Conservation (phyloP, 2,113 vertebrate species). For the Alethe diademata region DNA sequence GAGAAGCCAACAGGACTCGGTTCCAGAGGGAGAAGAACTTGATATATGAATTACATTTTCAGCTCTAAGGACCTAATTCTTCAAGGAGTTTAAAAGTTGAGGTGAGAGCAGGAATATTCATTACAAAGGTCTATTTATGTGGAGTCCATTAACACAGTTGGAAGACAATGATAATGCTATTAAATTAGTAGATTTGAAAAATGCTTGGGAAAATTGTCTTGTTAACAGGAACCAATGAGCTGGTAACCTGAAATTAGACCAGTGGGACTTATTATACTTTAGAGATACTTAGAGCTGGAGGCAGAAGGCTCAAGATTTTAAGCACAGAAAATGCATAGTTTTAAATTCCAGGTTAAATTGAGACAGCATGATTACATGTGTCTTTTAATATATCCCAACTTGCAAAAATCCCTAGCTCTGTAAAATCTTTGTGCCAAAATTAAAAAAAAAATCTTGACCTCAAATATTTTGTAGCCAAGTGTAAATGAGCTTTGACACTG, state of each 20-base stretch:
- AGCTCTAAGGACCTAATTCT: background rate
- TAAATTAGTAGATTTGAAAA: constrained; percentile 13
- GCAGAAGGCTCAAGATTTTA: background rate
- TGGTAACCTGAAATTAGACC: constrained; percentile 36
- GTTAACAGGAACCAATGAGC: constrained; percentile 24
- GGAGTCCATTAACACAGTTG: constrained; percentile 2
- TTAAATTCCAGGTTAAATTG: background rate
- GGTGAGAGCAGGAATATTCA: background rate
- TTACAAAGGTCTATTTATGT: background rate
- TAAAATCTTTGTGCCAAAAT: background rate
- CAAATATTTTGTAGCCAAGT: background rate
- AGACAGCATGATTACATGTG: background rate
- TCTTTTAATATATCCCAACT: background rate
- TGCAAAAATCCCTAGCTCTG: background rate
- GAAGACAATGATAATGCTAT: constrained; percentile 39
- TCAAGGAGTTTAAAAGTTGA: background rate
- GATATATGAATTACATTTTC: background rate
- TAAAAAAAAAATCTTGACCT: background rate
- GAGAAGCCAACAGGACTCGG: background rate
- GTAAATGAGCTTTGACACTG: background rate
- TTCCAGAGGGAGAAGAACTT: background rate
- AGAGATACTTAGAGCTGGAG: background rate
- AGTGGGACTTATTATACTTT: background rate
- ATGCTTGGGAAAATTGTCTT: constrained; percentile 20
- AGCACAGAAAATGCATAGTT: background rate